These are phyloP conservation scores for Scopus umbretta DNA, from an alignment of 2,113 vertebrate species.

Conservation along the genomic window DNA sequence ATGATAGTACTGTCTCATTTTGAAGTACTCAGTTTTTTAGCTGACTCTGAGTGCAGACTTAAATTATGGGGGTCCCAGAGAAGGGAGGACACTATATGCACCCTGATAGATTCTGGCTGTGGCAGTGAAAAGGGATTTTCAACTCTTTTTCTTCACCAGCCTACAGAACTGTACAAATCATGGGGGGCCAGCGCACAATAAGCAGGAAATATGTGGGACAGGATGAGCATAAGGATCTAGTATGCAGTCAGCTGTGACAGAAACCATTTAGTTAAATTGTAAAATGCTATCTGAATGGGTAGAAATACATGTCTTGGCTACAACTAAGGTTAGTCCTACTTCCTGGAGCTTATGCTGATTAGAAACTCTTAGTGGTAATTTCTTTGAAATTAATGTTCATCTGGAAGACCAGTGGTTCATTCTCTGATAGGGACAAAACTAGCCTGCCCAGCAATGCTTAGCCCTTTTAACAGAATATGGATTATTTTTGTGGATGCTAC, in stretches of 20 bases:
- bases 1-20: background rate
- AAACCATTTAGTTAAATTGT: background rate
- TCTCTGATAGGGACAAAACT: background rate
- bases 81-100: background rate
- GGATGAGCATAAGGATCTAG: background rate
- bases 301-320: background rate
- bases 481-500: slow-evolving; percentile 29
- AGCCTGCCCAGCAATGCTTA: background rate
- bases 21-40: background rate
- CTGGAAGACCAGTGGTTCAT: background rate
- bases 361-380: background rate
- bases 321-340: background rate
- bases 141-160: background rate
- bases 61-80: background rate
- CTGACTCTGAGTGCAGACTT: background rate
- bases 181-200: background rate
- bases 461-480: background rate
- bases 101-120: background rate
- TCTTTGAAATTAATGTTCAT: background rate
- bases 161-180: background rate
- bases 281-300: background rate
- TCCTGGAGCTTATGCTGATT: background rate
- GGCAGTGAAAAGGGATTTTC: background rate
- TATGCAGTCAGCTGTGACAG: background rate
- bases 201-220: background rate